Evolutionary conservation across 2,113 vertebrate genomes (phyloP).

Genomic region (Rhinoderma darwinii): DNA sequence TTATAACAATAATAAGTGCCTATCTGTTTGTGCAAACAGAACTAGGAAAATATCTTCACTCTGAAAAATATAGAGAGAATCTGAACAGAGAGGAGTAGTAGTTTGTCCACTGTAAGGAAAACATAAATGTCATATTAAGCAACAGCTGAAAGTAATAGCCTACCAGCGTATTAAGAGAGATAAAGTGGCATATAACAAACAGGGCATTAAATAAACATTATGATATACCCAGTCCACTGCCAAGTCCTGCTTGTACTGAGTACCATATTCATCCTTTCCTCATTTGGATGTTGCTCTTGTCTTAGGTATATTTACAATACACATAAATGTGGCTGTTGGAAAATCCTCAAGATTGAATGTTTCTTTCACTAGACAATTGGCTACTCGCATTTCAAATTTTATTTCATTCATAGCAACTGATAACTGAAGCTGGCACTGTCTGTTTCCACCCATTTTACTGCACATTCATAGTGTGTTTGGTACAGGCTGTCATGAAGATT

Average conservation of each 20-base stretch:
- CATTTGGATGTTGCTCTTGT: slow-evolving; percentile 28
- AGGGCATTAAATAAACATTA: slow-evolving; percentile 46
- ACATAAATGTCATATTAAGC: not conserved
- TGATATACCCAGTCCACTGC: not conserved
- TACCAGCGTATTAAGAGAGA: slow-evolving; percentile 27
- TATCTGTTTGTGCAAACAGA: not conserved
- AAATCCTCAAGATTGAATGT: slow-evolving; percentile 54
- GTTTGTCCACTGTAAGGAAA: not conserved
- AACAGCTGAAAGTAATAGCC: slow-evolving; percentile 14
- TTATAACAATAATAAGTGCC: not conserved
- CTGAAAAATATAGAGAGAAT: not conserved
- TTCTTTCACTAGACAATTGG: slow-evolving; percentile 58
- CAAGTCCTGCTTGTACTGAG: slow-evolving; percentile 9
- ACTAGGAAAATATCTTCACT: not conserved
- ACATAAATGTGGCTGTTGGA: slow-evolving; percentile 49
- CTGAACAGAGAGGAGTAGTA: not conserved
- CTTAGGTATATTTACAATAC: slow-evolving; percentile 48
- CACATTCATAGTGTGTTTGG: slow-evolving; percentile 57
- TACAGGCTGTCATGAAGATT: slow-evolving; percentile 57
- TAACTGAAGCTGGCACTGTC: slow-evolving; percentile 45
- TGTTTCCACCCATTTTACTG: slow-evolving; percentile 53
- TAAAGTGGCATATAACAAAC: slow-evolving; percentile 27
- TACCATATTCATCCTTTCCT: slow-evolving; percentile 19
- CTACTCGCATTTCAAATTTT: slow-evolving; percentile 57
- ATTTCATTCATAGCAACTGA: slow-evolving; percentile 53